Conservation (phyloP, 2,888 invertebrate genomes). For the Spisula solida region DNA sequence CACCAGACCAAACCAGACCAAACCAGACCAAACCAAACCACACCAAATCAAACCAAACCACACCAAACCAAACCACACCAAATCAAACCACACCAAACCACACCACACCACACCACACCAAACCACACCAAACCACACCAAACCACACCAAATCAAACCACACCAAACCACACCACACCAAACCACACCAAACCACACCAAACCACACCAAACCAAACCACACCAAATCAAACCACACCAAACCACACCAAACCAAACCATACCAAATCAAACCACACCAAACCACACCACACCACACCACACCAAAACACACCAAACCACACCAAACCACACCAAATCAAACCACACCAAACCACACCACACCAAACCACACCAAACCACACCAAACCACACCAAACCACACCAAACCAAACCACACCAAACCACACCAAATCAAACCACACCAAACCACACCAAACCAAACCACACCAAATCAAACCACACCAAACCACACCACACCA, state of each 20-base stretch:
- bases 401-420: conserved; percentile 29
- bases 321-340: conserved; percentile 27
- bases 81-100: too few species aligned
- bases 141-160: too few species aligned
- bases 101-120: too few species aligned
- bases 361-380: conserved; percentile 9
- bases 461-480: conserved; percentile 25
- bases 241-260: not conserved
- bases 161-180: too few species aligned
- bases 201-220: too few species aligned
- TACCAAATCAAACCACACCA: not conserved
- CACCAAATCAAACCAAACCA: too few species aligned
- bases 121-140: too few species aligned
- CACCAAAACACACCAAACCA: conserved; percentile 1
- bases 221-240: too few species aligned
- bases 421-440: conserved; percentile 24
- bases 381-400: conserved; percentile 21
- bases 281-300: not conserved
- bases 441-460: conserved; percentile 26
- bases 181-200: too few species aligned
- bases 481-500: conserved; percentile 37
- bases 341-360: conserved; percentile 6
- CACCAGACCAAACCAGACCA: too few species aligned
- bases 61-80: too few species aligned
- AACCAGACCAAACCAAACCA: too few species aligned